A percentile compares a stretch with the other conserved stretches of the same genome.
Conservation (phyloP, 2,113 vertebrate genomes). For the Rhea pennata region DNA sequence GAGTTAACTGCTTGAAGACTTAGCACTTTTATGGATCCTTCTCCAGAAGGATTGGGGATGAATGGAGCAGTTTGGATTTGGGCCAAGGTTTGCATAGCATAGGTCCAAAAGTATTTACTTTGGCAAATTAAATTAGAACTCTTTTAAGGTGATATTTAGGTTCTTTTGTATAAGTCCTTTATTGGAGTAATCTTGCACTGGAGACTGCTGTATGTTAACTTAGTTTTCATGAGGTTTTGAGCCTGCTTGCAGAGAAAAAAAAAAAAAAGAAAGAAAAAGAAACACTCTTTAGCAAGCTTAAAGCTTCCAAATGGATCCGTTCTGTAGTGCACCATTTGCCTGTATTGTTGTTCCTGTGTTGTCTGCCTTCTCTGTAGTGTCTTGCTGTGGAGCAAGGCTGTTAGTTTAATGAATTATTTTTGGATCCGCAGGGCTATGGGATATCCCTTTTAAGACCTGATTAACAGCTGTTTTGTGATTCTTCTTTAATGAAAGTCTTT, state of each 20-base stretch:
- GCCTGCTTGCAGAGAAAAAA: not conserved
- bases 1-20: not conserved
- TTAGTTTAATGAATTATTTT: not conserved
- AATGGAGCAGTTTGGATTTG: not conserved
- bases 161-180: not conserved
- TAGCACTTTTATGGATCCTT: accelerated
- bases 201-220: not conserved
- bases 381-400: not conserved
- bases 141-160: not conserved
- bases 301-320: not conserved
- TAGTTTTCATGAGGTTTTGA: not conserved
- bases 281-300: not conserved
- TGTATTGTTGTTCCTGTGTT: not conserved
- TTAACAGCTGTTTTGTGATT: not conserved
- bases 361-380: not conserved
- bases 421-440: not conserved
- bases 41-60: not conserved
- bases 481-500: not conserved
- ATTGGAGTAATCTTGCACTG: not conserved
- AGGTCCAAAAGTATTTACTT: not conserved
- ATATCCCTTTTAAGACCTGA: not conserved
- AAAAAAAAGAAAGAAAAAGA: not conserved
- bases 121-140: not conserved
- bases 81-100: not conserved
- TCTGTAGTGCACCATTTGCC: not conserved